Evolutionary conservation across 2,888 invertebrate species (phyloP), one percentile per base, ranked within the genome.

Genomic region (Melangyna quadrimaculata): DNA sequence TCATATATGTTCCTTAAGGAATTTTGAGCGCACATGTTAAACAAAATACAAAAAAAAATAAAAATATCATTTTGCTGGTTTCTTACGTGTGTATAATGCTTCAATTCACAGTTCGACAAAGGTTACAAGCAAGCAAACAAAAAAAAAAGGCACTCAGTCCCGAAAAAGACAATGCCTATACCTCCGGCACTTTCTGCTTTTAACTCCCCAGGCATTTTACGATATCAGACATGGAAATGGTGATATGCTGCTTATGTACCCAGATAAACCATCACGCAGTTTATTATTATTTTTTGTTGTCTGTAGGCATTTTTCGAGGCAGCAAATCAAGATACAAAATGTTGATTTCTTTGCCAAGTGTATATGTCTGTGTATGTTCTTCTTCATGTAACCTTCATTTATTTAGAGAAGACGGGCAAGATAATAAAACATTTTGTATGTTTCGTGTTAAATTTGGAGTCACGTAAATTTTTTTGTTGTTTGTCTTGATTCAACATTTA

Each of bases 11-110:
- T 63, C 29, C 43, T 63, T 19, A 19, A 10, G 29, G 27, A 43
- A 63, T 29, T 45, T 45, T 19, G 43, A 1, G 14, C 61, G 27
- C 17, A 43, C 29, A 45, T 63, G 43, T 45, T 45, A 63, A 43
- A 37, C 6, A 59, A 59, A 17, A 51, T 8, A 14, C 6, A 22
- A 24, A 9, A 24, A 6, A 27, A 43, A 40, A 43, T 22, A 35
- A 35, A 10, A 17, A 12, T 27, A 43, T 12, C 61, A 63, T 43
- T 63, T 63, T 43, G 9, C 27, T 43, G 63, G 63, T 63, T 63
- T 63, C 43, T 63, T 45, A 63, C 63, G 63, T 63, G 63, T 45
- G 27, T 57, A n/a, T 57, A 57, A 63, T 63, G 43, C 43, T 43
- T 63, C 63, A 63, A 43, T 63, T 63, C 43, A 63, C 17, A 12